Evolutionary conservation across 1,140 invertebrate genomes (phyloP), one percentile per base, ranked within the genome.

Genomic region (Calephelis virginiensis): DNA sequence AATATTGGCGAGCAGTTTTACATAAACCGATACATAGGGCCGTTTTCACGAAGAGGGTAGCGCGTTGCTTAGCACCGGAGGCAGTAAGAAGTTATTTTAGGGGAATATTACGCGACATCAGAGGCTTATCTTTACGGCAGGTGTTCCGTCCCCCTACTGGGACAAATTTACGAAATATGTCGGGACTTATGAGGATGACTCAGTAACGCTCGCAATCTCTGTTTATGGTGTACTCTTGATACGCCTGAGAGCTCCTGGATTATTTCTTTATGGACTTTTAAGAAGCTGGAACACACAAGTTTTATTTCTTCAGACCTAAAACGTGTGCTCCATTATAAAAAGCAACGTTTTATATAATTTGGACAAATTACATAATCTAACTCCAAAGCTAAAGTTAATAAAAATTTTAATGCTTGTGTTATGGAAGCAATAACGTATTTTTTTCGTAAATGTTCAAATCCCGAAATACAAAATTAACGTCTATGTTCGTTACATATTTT

Each of bases 11-110:
- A 68, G 37, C 65, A 64, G 68, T 70, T 67, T 70, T 67, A 73
- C 65, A 70, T 72, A 68, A 66, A 40, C 47, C 13, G 7, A 66
- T 76, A 75, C 64, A 75, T 77, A 78, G 67, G 59, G 59, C 40
- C 47, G 48, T 14, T 56, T 14, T 28, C 13, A 59, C 59, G 67
- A 76, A 68, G 76, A 79, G 79, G 82, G 78, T 72, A 40, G 37
- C 69, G 68, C 77, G 83, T 89, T 81, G 84, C 82, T 73, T 84
- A 78, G 83, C 85, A 83, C 85, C 83, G 88, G 85, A 87, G 84
- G 86, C 85, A 81, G 80, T 88, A 90, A 88, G 86, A 88, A 89
- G 88, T 90, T 89, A 90, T 88, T 90, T 89, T 84, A 88, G 88
- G 88, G 83, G 86, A 80, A 85, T 87, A 87, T 89, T 89, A 84